Evolutionary conservation across 2,888 invertebrate species (phyloP), one percentile per base, ranked within the genome.

Genomic region (Dione vanillae): DNA sequence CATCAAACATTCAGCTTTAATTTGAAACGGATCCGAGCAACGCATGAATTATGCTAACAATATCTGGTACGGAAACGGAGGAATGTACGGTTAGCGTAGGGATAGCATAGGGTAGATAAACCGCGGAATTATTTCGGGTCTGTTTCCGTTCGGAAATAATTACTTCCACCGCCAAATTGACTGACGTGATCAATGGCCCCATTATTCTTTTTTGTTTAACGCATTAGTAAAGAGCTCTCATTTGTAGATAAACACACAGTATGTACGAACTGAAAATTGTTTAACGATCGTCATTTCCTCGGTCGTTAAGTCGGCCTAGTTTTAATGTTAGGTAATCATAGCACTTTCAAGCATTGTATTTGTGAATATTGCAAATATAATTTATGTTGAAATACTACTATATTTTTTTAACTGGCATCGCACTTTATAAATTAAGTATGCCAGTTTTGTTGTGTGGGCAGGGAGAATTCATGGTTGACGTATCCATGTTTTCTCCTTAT

Each of bases 61-160:
- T 56, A 65, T 73, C 58, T 66, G 73, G 73, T 69, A 80, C 72
- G 65, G 69, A 72, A 71, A 65, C 61, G 59, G 20, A 52, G 71
- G 37, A 43, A 41, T 47, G 66, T 59, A 58, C 56, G 54, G 64
- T 59, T 43, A 67, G 43, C 76, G 73, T 70, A 77, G 77, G 54
- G 64, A 56, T 43, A 67, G 43, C 76, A 73, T 70, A 77, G 77
- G 78, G 79, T 78, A 83, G 80, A 84, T 85, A 85, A 85, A 85
- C 88, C 81, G 83, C 82, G 79, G 83, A 78, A 86, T 70, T 66
- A 72, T 69, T 56, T 65, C 43, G 62, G 65, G 65, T 88, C 81
- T 78, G 83, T 85, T 86, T 89, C 90, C 89, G 86, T 80, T 86
- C 78, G 74, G 76, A 81, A 85, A 85, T 87, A 85, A 86, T 88